Evolutionary conservation across 1,140 invertebrate genomes (phyloP), one percentile per base, ranked within the genome.

Genomic region (Oppia nitens): DNA sequence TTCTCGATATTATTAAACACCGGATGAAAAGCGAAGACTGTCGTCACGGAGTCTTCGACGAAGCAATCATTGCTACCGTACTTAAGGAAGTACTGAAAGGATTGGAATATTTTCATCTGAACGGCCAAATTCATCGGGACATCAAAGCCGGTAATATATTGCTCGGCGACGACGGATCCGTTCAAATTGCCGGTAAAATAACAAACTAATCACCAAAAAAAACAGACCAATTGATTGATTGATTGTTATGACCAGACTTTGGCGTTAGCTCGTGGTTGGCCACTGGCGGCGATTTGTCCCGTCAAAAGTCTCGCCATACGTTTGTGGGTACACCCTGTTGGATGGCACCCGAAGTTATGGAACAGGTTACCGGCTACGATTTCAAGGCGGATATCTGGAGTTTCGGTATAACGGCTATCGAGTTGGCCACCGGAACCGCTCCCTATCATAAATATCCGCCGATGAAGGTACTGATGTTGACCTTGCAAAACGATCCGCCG

Each of bases 301-400:
- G 92, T 9, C 91, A 98, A 72, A 92, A 93, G 74, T 87, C 93
- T 2, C 76, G 93, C 23, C 91, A 97, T 67, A 97, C 92, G 0
- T 97, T 97, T 75, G 92, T 97, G 3, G 93, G 93, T 6, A 96
- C 92, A 4, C 90, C 94, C 0, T 98, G 94, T 70, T 98, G 93
- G 93, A 98, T 98, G 94, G 94, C 94, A n/a, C 94, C 94, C 12
- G 95, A 98, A 78, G 92, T 98, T 60, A 97, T 97, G 92, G 91
- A 98, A 76, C 91, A 96, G 79, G 90, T 96, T 68, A 89, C 92
- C 70, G 95, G 95, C 0, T 98, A 98, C 70, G 93, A 97, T 72
- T 97, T 93, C 72, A 98, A 98, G 75, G 95, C 94, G n/a, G 95
- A 99, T 69, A 98, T 99, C 63, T 99, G 95, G 95, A 96, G 91